These are phyloP conservation scores for Nomada ferruginata DNA, from an alignment of 2,888 invertebrate genomes.

Conservation along the genomic window DNA sequence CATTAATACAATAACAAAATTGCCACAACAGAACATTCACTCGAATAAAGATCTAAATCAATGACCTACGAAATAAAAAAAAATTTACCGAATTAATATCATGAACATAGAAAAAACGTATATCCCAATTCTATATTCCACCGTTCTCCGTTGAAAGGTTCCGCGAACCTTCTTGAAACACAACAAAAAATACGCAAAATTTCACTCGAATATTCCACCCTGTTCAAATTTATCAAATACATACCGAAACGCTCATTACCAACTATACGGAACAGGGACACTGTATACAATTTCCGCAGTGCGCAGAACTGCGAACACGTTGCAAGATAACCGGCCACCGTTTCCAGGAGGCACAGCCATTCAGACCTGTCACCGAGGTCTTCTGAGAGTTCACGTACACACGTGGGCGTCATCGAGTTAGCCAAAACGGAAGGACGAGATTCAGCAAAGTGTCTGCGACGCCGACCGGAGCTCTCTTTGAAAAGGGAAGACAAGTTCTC, in stretches of 20 bases:
- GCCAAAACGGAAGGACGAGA: slow-evolving; percentile 55
- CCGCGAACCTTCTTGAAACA: no score
- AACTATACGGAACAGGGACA: background rate
- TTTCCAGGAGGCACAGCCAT: slow-evolving; percentile 6
- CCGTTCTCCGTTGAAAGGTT: no score
- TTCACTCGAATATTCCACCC: no score
- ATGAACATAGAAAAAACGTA: no score
- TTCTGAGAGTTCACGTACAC: slow-evolving; percentile 37
- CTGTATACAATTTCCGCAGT: background rate
- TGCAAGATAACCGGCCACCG: slow-evolving; percentile 7
- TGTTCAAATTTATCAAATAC: no score
- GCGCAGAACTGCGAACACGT: slow-evolving; percentile 8
- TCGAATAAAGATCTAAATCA: background rate
- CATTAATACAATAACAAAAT: no score
- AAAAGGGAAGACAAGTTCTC: slow-evolving; percentile 54
- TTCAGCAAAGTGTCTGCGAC: slow-evolving; percentile 55
- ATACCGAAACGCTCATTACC: background rate
- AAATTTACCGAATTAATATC: no score
- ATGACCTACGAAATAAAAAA: no score
- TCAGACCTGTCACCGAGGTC: slow-evolving; percentile 33
- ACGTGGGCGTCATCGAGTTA: slow-evolving; percentile 53
- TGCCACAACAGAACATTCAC: background rate
- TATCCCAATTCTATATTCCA: no score
- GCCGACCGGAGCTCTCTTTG: slow-evolving; percentile 30
- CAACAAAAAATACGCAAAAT: background rate